These are phyloP conservation scores for Asteroscopus sphinx DNA, from an alignment of 2,888 invertebrate genomes.

Conservation along the genomic window DNA sequence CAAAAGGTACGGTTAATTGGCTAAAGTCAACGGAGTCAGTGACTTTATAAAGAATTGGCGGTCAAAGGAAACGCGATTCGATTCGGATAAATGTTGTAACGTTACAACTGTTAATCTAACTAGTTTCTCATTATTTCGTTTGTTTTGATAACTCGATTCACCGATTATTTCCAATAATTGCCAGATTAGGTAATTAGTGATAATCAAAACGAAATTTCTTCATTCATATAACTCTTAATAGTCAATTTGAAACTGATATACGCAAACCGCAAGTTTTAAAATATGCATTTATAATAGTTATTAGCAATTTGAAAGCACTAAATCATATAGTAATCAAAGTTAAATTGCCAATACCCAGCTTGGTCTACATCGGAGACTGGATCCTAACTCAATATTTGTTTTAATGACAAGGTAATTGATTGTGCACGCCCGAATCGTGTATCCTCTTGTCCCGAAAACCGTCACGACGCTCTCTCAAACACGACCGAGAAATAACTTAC, in stretches of 20 bases:
- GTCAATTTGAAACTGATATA: slow-evolving; percentile 28
- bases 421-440: slow-evolving; percentile 75
- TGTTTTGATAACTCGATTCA: slow-evolving; percentile 52
- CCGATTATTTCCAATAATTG: slow-evolving; percentile 34
- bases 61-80: slow-evolving; percentile 70
- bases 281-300: slow-evolving; percentile 36
- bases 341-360: slow-evolving; percentile 36
- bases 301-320: slow-evolving; percentile 42
- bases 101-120: slow-evolving; percentile 57
- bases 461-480: slow-evolving; percentile 77
- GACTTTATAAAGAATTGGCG: slow-evolving; percentile 61
- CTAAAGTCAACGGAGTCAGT: slow-evolving; percentile 63
- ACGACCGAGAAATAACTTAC: slow-evolving; percentile 72
- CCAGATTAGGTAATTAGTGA: slow-evolving; percentile 43
- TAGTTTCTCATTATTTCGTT: slow-evolving; percentile 54
- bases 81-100: slow-evolving; percentile 58
- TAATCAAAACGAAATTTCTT: slow-evolving; percentile 49
- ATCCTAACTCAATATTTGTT: slow-evolving; percentile 86
- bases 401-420: slow-evolving; percentile 86
- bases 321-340: slow-evolving; percentile 50
- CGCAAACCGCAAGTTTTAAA: slow-evolving; percentile 22
- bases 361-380: slow-evolving; percentile 67
- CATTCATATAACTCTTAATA: slow-evolving; percentile 42
- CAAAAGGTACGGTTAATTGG: slow-evolving; percentile 70
- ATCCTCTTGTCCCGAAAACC: slow-evolving; percentile 68